These are phyloP conservation scores for Temnothorax rugatulus DNA, from an alignment of 2,888 invertebrate genomes.

Conservation along the genomic window DNA sequence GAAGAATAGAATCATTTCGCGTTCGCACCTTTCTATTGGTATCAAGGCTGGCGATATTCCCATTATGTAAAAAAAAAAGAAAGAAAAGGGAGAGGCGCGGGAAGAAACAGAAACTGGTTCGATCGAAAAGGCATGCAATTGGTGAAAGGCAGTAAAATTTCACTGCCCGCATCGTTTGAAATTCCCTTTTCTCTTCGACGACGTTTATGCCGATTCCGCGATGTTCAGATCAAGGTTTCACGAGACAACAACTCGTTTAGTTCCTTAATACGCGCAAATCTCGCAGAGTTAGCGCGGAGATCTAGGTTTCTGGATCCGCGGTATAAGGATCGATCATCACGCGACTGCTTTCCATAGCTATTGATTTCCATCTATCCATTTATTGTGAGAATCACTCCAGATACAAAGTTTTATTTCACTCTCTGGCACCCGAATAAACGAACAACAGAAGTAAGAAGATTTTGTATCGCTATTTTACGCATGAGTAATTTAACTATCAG, in stretches of 20 bases:
- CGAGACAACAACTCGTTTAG: slow-evolving; percentile 74
- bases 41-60: slow-evolving; percentile 13
- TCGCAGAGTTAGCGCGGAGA: slow-evolving; percentile 63
- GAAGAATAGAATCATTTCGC: neutral
- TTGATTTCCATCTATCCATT: neutral
- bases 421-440: neutral
- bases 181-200: slow-evolving; percentile 47
- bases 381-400: neutral
- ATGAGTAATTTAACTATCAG: neutral
- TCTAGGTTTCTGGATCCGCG: slow-evolving; percentile 80
- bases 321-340: slow-evolving; percentile 53
- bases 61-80: slow-evolving; percentile 34
- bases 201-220: slow-evolving; percentile 70
- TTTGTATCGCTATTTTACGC: neutral
- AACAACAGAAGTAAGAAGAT: neutral
- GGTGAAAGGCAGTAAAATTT: slow-evolving; percentile 81
- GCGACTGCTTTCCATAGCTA: slow-evolving; percentile 24
- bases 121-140: slow-evolving; percentile 75
- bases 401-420: slow-evolving; percentile 10
- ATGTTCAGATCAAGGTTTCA: slow-evolving; percentile 68
- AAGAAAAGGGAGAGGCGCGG: slow-evolving; percentile 30
- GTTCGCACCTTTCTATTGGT: slow-evolving; percentile 11
- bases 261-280: slow-evolving; percentile 76
- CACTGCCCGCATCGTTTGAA: slow-evolving; percentile 73
- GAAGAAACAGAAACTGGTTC: slow-evolving; percentile 58